These are phyloP conservation scores for Drosophila subquinaria DNA, from an alignment of 2,888 invertebrate species.

Conservation along the genomic window DNA sequence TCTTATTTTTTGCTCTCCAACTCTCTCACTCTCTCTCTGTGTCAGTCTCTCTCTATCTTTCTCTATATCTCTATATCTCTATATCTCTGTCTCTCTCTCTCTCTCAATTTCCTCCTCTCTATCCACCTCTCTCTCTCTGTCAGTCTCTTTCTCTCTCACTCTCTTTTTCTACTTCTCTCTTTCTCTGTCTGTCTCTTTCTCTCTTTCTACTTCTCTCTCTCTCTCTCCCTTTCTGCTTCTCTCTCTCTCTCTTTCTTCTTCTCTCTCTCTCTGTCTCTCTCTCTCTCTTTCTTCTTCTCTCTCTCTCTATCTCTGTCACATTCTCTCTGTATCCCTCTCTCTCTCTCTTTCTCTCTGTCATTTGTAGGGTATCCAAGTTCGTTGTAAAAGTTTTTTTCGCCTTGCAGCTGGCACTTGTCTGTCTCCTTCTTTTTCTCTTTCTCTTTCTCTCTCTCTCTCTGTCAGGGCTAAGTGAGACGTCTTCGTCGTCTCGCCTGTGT, in stretches of 20 bases:
- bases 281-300: background rate
- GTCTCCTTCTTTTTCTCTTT: background rate
- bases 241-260: background rate
- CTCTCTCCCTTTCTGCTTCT: background rate
- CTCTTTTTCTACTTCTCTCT: no score
- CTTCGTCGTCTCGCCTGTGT: slow-evolving; percentile 19
- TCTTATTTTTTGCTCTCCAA: no score
- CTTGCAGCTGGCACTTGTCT: slow-evolving; percentile 39
- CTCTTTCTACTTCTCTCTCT: no score
- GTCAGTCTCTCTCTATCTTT: no score
- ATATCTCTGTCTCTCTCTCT: no score
- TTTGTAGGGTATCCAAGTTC: slow-evolving; percentile 12
- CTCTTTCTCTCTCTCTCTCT: slow-evolving; percentile 7
- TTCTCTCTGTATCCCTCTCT: background rate
- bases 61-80: no score
- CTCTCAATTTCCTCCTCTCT: no score
- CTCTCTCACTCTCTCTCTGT: no score
- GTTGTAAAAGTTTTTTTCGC: slow-evolving; percentile 19
- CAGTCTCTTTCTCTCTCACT: no score
- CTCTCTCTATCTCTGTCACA: background rate
- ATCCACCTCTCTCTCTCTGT: no score
- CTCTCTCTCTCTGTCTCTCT: background rate
- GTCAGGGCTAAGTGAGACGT: slow-evolving; percentile 54
- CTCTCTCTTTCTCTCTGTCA: background rate
- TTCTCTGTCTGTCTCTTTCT: no score